These are phyloP conservation scores for Piscicola geometra DNA, from an alignment of 2,888 invertebrate genomes.

Conservation along the genomic window DNA sequence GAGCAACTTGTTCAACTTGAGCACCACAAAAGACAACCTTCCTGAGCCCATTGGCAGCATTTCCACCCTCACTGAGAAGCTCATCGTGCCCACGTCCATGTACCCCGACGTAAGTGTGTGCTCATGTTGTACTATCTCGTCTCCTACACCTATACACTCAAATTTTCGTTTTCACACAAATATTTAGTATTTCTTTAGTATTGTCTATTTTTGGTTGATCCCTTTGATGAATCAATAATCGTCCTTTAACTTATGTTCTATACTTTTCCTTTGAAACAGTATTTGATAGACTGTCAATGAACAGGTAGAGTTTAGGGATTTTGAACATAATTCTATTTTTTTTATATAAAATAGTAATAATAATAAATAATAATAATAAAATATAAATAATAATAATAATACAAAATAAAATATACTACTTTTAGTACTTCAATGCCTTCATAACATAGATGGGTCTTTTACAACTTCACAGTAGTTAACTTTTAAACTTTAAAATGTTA, in stretches of 20 bases:
- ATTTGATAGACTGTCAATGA: neutral
- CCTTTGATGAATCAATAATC: no score
- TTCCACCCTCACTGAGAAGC: slow-evolving; percentile 91
- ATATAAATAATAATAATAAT: no score
- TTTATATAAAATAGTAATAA: no score
- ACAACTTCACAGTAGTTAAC: neutral
- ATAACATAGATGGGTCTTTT: neutral
- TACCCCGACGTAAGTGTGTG: slow-evolving; percentile 73
- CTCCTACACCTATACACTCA: no score
- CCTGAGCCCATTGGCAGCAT: slow-evolving; percentile 60
- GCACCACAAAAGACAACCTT: slow-evolving; percentile 71
- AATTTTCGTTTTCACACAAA: no score
- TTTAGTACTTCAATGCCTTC: no score
- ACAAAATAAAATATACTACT: no score
- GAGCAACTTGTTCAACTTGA: slow-evolving; percentile 94
- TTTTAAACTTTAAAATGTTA: neutral
- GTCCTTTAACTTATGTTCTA: neutral
- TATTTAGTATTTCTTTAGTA: no score
- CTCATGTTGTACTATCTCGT: no score
- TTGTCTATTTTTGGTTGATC: no score
- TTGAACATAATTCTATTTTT: neutral
- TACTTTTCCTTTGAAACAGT: neutral
- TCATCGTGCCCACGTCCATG: slow-evolving; percentile 97
- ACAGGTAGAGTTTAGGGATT: neutral
- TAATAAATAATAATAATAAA: no score